Evolutionary conservation across 2,797 vertebrate species (phyloP).

Genomic region (Labeo calbasu): DNA sequence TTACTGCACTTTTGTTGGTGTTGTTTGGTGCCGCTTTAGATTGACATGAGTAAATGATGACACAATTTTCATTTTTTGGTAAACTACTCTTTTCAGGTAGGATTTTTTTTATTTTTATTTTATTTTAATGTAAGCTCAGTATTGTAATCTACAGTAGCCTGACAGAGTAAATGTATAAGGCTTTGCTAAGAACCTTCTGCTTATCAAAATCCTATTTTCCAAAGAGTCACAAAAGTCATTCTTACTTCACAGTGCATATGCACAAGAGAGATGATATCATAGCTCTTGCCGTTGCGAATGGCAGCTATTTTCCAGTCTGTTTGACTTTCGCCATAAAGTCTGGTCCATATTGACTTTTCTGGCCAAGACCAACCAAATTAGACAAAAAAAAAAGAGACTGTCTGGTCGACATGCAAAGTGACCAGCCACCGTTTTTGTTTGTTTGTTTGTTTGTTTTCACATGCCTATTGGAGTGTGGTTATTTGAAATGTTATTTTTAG

Average conservation of each 20-base stretch:
- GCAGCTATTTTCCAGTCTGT: background rate
- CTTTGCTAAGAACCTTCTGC: background rate
- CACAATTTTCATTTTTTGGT: background rate
- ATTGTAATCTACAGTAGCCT: background rate
- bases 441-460: background rate
- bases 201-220: constrained; percentile 32
- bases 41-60: too few species aligned
- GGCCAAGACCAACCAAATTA: background rate
- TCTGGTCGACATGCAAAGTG: background rate
- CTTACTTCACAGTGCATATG: background rate
- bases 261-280: constrained; percentile 16
- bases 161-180: background rate
- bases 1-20: background rate
- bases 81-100: background rate
- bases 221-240: constrained; percentile 1
- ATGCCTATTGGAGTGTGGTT: background rate
- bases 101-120: background rate
- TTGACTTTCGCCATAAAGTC: background rate
- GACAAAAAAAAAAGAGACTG: background rate
- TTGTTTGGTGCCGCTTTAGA: background rate
- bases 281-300: background rate
- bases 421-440: background rate
- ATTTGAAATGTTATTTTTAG: background rate
- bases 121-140: background rate
- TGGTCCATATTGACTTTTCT: background rate